A percentile compares a stretch with the other conserved stretches of the same genome.
phyloP scores from a whole-genome alignment of 2,797 vertebrate species.

The Semaprochilodus insignis region DNA sequence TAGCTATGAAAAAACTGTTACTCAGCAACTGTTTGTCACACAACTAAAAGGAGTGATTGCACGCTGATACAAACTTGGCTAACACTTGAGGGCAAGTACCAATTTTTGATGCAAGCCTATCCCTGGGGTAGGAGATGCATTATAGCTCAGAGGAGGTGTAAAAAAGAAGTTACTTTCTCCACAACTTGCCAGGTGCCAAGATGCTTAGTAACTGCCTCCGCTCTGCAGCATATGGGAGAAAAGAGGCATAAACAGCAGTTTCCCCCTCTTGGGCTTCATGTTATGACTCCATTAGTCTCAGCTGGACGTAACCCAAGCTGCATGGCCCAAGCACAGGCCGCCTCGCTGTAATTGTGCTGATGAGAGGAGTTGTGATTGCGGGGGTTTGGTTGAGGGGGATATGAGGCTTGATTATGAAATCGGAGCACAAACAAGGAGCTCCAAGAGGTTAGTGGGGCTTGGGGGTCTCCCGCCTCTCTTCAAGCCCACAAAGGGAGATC shows the following conservation, averaged over 20 bases:
- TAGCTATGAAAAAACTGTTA: too few species aligned
- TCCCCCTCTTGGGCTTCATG: constrained; percentile 63
- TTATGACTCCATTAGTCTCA: constrained; percentile 47
- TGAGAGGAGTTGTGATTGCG: constrained; percentile 53
- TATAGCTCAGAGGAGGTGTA: neutral
- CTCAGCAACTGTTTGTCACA: too few species aligned
- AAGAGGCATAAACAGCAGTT: constrained; percentile 58
- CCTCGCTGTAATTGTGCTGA: constrained; percentile 52
- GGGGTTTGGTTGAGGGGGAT: constrained; percentile 57
- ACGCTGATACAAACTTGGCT: too few species aligned
- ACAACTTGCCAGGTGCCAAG: neutral
- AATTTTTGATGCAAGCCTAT: neutral
- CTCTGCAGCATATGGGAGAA: neutral
- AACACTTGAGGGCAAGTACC: neutral
- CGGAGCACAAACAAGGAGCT: constrained; percentile 61
- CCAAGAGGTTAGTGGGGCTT: constrained; percentile 27
- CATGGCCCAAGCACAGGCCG: constrained; percentile 45
- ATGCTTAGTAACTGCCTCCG: neutral
- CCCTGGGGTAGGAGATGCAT: neutral
- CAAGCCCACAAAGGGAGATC: constrained; percentile 31
- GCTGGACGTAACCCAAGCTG: constrained; percentile 57
- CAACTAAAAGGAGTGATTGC: too few species aligned
- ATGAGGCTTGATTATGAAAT: constrained; percentile 58
- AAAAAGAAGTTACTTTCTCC: constrained; percentile 14
- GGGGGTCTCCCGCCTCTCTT: constrained; percentile 26